Percentiles rank a stretch among this genome's conserved stretches.
Evolutionary conservation across 2,797 vertebrate species (phyloP).

Genomic region (Parotocinclus haroldoi): DNA sequence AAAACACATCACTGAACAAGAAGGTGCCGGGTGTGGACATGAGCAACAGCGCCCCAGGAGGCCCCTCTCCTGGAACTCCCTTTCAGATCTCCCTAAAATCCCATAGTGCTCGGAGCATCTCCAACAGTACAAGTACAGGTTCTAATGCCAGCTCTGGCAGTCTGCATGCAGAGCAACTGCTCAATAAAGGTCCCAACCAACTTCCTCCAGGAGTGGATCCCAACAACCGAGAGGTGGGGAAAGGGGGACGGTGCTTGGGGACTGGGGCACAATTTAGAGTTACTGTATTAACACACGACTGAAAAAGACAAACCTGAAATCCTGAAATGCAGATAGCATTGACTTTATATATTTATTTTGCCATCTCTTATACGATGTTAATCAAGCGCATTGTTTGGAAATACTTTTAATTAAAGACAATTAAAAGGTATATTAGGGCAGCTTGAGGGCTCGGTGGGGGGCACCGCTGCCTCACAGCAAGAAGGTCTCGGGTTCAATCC

Average conservation of each 20-base stretch:
- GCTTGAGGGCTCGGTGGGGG: too few species aligned
- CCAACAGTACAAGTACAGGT: conserved; percentile 37
- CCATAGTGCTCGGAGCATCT: conserved; percentile 47
- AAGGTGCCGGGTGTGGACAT: conserved; percentile 35
- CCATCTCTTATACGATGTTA: too few species aligned
- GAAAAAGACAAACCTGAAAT: too few species aligned
- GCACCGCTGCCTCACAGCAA: too few species aligned
- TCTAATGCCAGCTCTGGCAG: conserved; percentile 32
- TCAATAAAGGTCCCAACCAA: conserved; percentile 69
- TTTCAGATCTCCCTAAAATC: conserved; percentile 51
- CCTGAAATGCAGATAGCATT: too few species aligned
- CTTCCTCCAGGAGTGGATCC: conserved; percentile 79
- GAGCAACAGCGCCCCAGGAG: conserved; percentile 62
- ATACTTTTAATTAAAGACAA: too few species aligned
- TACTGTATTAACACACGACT: too few species aligned
- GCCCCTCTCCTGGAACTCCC: conserved; percentile 48
- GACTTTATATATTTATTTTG: too few species aligned
- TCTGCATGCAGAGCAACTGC: conserved; percentile 59
- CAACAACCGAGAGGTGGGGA: conserved; percentile 77
- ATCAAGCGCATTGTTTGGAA: too few species aligned
- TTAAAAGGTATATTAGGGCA: too few species aligned
- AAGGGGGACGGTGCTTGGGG: neutral
- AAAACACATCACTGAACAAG: conserved; percentile 65
- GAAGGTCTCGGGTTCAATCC: too few species aligned
- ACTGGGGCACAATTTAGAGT: too few species aligned